Evolutionary conservation across 2,113 vertebrate genomes (phyloP).

Genomic region (Neomonachus schauinslandi): DNA sequence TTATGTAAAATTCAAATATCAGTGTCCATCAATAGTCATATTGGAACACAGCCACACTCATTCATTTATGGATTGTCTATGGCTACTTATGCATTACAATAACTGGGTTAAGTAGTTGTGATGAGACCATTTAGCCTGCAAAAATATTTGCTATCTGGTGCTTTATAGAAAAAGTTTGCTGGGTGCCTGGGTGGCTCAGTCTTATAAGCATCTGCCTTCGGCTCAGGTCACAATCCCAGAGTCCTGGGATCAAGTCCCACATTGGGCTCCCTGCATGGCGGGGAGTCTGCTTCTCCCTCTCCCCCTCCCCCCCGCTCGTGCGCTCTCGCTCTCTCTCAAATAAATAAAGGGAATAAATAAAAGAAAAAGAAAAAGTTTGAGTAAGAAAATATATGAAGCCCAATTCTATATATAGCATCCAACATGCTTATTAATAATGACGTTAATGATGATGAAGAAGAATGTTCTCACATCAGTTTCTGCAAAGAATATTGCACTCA

Average conservation of each 20-base stretch:
- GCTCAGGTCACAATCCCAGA: neutral
- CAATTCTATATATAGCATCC: constrained; percentile 19
- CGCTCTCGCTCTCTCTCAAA: neutral
- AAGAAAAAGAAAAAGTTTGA: neutral
- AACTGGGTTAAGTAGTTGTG: neutral
- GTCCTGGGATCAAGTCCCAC: neutral
- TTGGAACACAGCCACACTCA: neutral
- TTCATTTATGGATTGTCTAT: neutral
- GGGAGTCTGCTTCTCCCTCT: neutral
- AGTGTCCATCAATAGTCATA: neutral
- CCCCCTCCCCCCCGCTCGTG: neutral
- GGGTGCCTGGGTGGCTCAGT: no score
- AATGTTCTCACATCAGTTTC: constrained; percentile 10
- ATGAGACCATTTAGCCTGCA: neutral
- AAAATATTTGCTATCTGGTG: constrained; percentile 28
- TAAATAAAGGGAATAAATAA: neutral
- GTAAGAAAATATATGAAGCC: neutral
- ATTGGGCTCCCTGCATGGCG: neutral
- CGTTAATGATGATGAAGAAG: constrained; percentile 18
- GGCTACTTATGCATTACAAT: neutral
- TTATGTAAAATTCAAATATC: constrained; percentile 25
- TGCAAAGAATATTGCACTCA: neutral
- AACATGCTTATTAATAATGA: constrained; percentile 47
- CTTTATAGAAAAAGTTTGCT: constrained; percentile 20
- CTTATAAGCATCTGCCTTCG: no score